phyloP scores from a whole-genome alignment of 1,140 invertebrate genomes.

The Aphidius gifuensis region DNA sequence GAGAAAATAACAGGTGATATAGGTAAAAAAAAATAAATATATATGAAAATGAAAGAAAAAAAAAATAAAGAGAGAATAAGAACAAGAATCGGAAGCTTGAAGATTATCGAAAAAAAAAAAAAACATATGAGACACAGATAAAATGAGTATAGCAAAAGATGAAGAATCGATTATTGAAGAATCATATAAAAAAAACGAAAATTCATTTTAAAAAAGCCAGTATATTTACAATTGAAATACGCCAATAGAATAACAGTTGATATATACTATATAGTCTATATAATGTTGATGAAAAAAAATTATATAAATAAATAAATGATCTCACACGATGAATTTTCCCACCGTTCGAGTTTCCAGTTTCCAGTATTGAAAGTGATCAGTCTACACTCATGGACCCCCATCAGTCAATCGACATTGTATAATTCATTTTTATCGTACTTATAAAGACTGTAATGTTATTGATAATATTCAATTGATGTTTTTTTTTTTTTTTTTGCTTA shows the following conservation, averaged over 20 bases:
- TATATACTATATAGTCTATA: too few species aligned
- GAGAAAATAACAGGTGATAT: constrained; percentile 11
- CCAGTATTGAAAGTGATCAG: constrained; percentile 31
- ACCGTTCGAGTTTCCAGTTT: constrained; percentile 32
- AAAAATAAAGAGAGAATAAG: neutral
- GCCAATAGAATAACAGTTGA: too few species aligned
- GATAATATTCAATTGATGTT: neutral
- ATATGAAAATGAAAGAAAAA: neutral
- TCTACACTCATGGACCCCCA: constrained; percentile 9
- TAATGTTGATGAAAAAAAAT: neutral
- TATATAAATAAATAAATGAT: constrained; percentile 3
- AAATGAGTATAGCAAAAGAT: neutral
- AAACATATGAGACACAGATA: constrained; percentile 1
- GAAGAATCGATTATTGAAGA: neutral
- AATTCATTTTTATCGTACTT: neutral
- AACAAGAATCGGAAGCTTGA: neutral
- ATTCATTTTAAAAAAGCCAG: too few species aligned
- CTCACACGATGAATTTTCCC: constrained; percentile 25
- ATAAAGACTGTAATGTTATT: neutral
- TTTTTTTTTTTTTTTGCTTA: neutral
- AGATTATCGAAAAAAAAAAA: neutral
- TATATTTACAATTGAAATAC: too few species aligned
- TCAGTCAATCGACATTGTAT: neutral
- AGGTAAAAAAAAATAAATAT: neutral
- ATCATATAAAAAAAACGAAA: neutral